These are phyloP conservation scores for Grantiella picta DNA, from an alignment of 2,113 vertebrate species.

Conservation along the genomic window DNA sequence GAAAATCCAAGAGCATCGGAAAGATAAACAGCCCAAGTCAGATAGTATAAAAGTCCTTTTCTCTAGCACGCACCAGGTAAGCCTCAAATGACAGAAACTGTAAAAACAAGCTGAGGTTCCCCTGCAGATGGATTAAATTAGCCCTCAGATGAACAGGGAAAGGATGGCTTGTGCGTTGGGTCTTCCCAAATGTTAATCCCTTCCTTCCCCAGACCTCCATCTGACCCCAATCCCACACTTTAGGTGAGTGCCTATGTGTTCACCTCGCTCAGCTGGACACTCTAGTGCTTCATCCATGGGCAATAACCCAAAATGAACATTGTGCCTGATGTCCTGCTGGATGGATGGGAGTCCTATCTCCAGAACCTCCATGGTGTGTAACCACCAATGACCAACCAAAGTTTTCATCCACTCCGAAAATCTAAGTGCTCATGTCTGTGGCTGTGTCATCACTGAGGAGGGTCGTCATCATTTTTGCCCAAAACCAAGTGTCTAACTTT, in stretches of 20 bases:
- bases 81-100: slow-evolving; percentile 71
- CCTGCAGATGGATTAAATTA: slow-evolving; percentile 73
- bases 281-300: not conserved
- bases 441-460: not conserved
- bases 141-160: slow-evolving; percentile 64
- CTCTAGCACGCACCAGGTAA: slow-evolving; percentile 74
- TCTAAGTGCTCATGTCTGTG: not conserved
- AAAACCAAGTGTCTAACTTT: not conserved
- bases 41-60: slow-evolving; percentile 80
- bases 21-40: slow-evolving; percentile 74
- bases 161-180: slow-evolving; percentile 28
- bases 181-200: slow-evolving; percentile 52
- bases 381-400: not conserved
- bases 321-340: not conserved
- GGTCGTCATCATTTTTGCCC: not conserved
- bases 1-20: slow-evolving; percentile 75
- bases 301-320: not conserved
- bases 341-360: not conserved
- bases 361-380: not conserved
- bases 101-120: slow-evolving; percentile 68
- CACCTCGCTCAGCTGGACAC: not conserved
- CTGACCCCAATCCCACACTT: not conserved
- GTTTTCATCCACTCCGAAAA: not conserved
- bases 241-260: not conserved
- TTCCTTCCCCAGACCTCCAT: slow-evolving; percentile 22